Percentiles rank a stretch among this genome's conserved stretches.
These are phyloP conservation scores for Agelas oroides DNA, from an alignment of 37 sponge, comb jelly and placozoan species.

Conservation along the genomic window DNA sequence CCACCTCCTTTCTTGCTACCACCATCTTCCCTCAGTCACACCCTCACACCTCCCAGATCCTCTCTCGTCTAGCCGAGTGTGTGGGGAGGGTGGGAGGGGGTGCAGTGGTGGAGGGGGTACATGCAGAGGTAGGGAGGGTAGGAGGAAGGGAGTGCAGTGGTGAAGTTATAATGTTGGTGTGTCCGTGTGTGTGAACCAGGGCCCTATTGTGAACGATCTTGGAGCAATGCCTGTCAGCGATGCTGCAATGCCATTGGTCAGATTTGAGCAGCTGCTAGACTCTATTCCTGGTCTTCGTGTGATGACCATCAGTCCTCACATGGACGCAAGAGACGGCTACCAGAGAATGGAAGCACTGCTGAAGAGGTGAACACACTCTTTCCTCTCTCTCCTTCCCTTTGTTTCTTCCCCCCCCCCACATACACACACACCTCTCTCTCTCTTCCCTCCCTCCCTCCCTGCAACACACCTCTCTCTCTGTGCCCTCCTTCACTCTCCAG, in stretches of 20 bases:
- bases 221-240: slow-evolving; percentile 43
- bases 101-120: slow-evolving; percentile 57
- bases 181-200: too few relatives aligned
- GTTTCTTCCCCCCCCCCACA: background rate
- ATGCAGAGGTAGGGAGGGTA: slow-evolving; percentile 42
- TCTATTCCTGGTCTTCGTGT: slow-evolving; percentile 26
- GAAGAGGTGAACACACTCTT: slow-evolving; percentile 6
- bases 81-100: slow-evolving; percentile 13
- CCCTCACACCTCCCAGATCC: background rate
- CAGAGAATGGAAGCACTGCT: slow-evolving; percentile 34
- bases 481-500: background rate
- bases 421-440: background rate
- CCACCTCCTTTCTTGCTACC: slow-evolving; percentile 45
- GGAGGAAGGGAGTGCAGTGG: background rate
- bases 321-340: slow-evolving; percentile 30
- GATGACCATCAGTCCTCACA: slow-evolving; percentile 63
- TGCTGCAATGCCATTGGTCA: slow-evolving; percentile 22
- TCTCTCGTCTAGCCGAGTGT: slow-evolving; percentile 15
- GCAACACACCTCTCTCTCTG: background rate
- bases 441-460: background rate
- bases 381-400: background rate
- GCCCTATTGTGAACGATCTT: slow-evolving; percentile 65
- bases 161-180: too few relatives aligned
- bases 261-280: slow-evolving; percentile 29
- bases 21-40: slow-evolving; percentile 32